Evolutionary conservation across 2,113 vertebrate genomes (phyloP).

Genomic region (Burhinus bistriatus): DNA sequence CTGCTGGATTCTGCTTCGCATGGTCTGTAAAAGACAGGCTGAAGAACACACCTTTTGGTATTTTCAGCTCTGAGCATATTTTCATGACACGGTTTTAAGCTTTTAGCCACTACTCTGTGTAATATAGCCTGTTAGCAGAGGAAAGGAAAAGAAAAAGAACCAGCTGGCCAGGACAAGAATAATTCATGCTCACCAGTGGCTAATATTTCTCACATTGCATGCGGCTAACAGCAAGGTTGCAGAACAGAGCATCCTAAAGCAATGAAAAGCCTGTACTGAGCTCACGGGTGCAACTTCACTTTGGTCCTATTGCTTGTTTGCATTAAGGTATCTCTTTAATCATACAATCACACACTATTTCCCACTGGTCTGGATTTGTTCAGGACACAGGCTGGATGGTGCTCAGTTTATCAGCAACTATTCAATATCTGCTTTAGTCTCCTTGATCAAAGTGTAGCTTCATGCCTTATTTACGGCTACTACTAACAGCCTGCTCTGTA

Average conservation of each 20-base stretch:
- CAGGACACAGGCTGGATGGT: background rate
- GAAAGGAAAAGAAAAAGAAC: background rate
- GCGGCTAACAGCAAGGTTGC: background rate
- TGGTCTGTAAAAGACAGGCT: background rate
- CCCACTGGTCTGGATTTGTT: background rate
- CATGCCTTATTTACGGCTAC: conserved; percentile 60
- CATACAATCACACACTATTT: background rate
- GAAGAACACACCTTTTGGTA: background rate
- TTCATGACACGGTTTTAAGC: background rate
- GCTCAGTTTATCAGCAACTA: conserved; percentile 1
- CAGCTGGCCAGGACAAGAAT: background rate
- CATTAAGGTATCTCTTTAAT: background rate
- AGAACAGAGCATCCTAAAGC: background rate
- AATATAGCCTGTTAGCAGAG: background rate
- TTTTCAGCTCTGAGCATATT: background rate
- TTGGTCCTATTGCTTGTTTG: background rate
- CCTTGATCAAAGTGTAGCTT: conserved; percentile 44
- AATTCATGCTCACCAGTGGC: background rate
- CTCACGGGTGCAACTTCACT: background rate
- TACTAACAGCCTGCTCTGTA: conserved; percentile 50
- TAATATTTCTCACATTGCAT: background rate
- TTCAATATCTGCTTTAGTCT: conserved; percentile 30
- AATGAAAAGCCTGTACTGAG: background rate
- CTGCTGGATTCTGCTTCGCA: background rate
- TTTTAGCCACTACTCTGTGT: background rate